Conservation (phyloP, 2,113 vertebrate genomes). For the Pipa parva region DNA sequence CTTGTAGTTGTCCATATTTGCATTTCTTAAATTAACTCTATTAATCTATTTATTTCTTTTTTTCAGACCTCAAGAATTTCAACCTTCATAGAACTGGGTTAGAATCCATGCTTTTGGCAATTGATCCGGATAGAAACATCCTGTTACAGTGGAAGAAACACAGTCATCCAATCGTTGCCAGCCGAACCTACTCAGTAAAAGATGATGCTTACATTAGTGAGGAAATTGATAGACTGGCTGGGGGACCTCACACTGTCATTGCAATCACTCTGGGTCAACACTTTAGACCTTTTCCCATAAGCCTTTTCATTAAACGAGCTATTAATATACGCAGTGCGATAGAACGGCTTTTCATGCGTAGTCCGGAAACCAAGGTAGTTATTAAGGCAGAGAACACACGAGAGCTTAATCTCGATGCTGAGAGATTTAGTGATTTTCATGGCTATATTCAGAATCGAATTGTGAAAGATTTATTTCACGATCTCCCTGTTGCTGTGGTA, state of each 20-base stretch:
- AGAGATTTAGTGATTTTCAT: constrained; percentile 11
- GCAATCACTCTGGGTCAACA: constrained; percentile 34
- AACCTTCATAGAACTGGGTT: constrained; percentile 29
- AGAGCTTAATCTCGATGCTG: background rate
- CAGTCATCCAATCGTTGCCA: constrained; percentile 20
- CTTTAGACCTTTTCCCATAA: constrained; percentile 44
- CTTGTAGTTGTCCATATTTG: too few relatives aligned
- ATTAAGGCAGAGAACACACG: constrained; percentile 32
- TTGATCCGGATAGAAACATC: constrained; percentile 44
- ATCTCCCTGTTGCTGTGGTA: constrained; percentile 6
- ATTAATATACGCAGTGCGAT: constrained; percentile 17
- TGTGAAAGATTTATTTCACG: constrained; percentile 17
- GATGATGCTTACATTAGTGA: constrained; percentile 36
- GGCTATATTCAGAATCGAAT: constrained; percentile 21
- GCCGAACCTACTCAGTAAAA: constrained; percentile 20
- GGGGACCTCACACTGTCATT: constrained; percentile 27
- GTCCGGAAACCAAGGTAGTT: constrained; percentile 35
- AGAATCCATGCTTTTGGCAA: constrained; percentile 29
- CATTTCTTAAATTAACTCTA: too few relatives aligned
- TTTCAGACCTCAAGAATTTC: background rate
- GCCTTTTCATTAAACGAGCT: constrained; percentile 24
- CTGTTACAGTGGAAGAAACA: constrained; percentile 27
- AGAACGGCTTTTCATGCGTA: constrained; percentile 27
- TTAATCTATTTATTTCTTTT: background rate
- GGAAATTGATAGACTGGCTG: constrained; percentile 17